Percentiles rank a stretch among this genome's conserved stretches.
phyloP scores from a whole-genome alignment of 2,888 invertebrate genomes.

The Cordilura impudica region DNA sequence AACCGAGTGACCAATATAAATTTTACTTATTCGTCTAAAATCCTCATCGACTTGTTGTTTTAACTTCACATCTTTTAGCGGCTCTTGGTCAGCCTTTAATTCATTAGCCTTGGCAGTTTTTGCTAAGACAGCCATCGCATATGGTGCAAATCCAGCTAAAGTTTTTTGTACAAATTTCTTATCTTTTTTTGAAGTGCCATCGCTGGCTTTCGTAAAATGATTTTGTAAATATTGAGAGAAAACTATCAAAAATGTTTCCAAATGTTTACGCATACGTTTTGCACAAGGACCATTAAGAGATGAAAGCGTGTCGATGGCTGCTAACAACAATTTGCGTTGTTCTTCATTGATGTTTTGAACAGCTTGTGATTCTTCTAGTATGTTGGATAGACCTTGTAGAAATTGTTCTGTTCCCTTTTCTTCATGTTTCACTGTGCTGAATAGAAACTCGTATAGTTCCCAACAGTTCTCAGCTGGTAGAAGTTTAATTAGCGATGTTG shows the following conservation, averaged over 20 bases:
- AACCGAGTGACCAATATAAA: constrained; percentile 76
- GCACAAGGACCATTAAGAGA: constrained; percentile 64
- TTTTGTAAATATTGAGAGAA: constrained; percentile 61
- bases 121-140: constrained; percentile 62
- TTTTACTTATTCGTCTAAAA: constrained; percentile 74
- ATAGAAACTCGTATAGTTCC: constrained; percentile 72
- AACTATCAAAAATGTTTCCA: constrained; percentile 60
- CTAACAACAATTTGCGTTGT: constrained; percentile 68
- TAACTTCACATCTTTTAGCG: not conserved
- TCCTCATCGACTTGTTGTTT: constrained; percentile 68
- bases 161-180: constrained; percentile 73
- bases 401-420: constrained; percentile 68
- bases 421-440: constrained; percentile 66
- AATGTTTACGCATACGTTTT: constrained; percentile 65
- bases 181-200: constrained; percentile 65
- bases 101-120: constrained; percentile 43
- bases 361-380: constrained; percentile 56
- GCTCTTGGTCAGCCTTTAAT: constrained; percentile 10
- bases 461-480: constrained; percentile 66
- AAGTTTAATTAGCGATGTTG: constrained; percentile 66
- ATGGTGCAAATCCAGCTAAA: constrained; percentile 66
- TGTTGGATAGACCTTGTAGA: constrained; percentile 64
- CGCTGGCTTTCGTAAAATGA: constrained; percentile 61
- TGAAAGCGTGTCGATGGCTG: constrained; percentile 70
- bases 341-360: constrained; percentile 59